Percentiles rank a stretch among this genome's conserved stretches.
These are phyloP conservation scores for Eunapius fragilis DNA, from an alignment of 37 sponge, comb jelly and placozoan species.

Conservation along the genomic window DNA sequence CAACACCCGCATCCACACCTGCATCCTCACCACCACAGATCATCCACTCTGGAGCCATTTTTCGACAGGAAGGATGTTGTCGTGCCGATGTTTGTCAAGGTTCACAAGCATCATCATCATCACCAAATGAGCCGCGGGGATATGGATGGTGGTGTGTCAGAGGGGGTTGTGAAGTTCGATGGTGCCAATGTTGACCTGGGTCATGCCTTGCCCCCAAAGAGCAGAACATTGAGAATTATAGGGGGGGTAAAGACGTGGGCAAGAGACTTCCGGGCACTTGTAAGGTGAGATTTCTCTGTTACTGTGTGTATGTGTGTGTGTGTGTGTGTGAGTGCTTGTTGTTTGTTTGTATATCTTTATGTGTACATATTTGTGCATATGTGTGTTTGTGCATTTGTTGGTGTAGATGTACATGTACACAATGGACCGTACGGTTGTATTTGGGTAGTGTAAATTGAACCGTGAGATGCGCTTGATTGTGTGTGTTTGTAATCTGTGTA, in stretches of 20 bases:
- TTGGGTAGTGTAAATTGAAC: too few relatives aligned
- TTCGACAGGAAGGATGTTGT: constrained; percentile 2
- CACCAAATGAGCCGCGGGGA: not conserved
- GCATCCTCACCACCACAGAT: not conserved
- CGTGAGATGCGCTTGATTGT: too few relatives aligned
- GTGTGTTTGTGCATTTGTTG: not conserved
- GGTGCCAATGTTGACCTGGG: not conserved
- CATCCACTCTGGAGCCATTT: constrained; percentile 1
- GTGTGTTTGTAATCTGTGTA: too few relatives aligned
- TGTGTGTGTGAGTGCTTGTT: not conserved
- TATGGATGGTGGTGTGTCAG: not conserved
- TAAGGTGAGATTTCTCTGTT: not conserved
- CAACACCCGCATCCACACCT: not conserved
- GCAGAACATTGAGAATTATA: not conserved
- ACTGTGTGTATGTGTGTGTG: not conserved
- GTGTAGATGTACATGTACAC: constrained; percentile 6
- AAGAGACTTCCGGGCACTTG: not conserved
- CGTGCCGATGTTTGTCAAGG: constrained; percentile 5
- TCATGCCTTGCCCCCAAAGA: not conserved
- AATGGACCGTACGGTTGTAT: too few relatives aligned
- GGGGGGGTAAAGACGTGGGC: not conserved
- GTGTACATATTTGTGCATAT: not conserved
- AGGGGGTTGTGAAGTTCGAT: not conserved
- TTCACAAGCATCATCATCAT: not conserved
- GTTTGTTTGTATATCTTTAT: not conserved